Evolutionary conservation across 2,113 vertebrate species (phyloP).

Genomic region (Caretta caretta): DNA sequence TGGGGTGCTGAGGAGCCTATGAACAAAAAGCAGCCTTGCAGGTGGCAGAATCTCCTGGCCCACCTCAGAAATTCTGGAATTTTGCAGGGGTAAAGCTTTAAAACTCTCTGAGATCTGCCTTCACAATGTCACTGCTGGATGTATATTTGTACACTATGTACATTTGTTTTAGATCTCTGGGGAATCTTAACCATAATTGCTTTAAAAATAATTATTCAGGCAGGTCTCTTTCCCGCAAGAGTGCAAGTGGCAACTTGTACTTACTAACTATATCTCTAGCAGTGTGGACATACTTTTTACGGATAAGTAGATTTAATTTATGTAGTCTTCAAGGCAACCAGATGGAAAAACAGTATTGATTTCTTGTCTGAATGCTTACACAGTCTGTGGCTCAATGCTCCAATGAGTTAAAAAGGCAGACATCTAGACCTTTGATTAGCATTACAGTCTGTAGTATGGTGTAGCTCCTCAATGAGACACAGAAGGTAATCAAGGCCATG

Average conservation of each 20-base stretch:
- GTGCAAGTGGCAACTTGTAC: background rate
- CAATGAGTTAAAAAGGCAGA: background rate
- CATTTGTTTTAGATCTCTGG: background rate
- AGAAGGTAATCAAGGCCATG: background rate
- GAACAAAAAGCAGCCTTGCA: constrained; percentile 28
- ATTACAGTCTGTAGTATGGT: accelerated
- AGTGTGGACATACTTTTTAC: background rate
- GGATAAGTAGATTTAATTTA: constrained; percentile 51
- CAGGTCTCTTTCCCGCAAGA: constrained; percentile 7
- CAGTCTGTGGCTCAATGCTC: background rate
- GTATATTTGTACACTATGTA: background rate
- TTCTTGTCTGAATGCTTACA: constrained; percentile 29
- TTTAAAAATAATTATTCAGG: background rate
- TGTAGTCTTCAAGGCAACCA: constrained; percentile 34
- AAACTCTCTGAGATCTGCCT: background rate
- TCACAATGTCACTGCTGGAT: background rate
- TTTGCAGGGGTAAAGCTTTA: background rate
- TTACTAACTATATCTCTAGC: background rate
- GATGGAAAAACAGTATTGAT: constrained; percentile 52
- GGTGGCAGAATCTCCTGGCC: background rate
- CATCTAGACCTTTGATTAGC: accelerated
- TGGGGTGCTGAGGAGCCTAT: background rate
- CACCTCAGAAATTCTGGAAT: background rate
- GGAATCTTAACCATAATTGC: background rate
- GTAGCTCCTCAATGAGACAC: background rate